Conservation (phyloP, 1,140 invertebrate genomes). For the Drosophila truncata region DNA sequence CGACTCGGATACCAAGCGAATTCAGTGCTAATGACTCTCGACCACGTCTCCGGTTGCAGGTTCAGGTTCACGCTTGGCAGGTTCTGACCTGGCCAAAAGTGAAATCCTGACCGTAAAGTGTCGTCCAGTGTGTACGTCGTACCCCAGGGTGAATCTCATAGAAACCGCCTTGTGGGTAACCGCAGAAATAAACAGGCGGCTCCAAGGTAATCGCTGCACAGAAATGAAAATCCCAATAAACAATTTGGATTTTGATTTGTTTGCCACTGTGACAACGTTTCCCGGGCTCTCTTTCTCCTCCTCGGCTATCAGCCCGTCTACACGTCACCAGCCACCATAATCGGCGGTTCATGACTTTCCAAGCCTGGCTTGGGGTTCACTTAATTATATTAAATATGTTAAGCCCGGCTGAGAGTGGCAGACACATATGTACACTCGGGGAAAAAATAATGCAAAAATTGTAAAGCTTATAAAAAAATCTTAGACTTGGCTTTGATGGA, state of each 20-base stretch:
- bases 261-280: conserved; percentile 35
- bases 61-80: conserved; percentile 57
- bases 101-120: conserved; percentile 57
- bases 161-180: conserved; percentile 56
- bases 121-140: conserved; percentile 3
- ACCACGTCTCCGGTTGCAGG: conserved; percentile 26
- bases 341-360: conserved; percentile 48
- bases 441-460: neutral
- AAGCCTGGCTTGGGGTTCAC: conserved; percentile 46
- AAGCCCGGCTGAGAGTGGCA: conserved; percentile 37
- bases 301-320: neutral
- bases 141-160: conserved; percentile 6
- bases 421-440: conserved; percentile 8
- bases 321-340: conserved; percentile 23
- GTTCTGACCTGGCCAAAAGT: conserved; percentile 64
- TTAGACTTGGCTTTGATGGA: neutral
- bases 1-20: conserved; percentile 8
- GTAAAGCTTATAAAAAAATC: neutral
- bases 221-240: conserved; percentile 69
- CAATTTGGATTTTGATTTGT: conserved; percentile 61
- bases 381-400: conserved; percentile 70
- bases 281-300: conserved; percentile 26
- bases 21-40: conserved; percentile 50
- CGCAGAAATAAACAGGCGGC: conserved; percentile 46
- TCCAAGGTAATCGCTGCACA: conserved; percentile 26